Conservation (phyloP, 92 coral and sea anemone species). For the Palythoa heliodiscus region DNA sequence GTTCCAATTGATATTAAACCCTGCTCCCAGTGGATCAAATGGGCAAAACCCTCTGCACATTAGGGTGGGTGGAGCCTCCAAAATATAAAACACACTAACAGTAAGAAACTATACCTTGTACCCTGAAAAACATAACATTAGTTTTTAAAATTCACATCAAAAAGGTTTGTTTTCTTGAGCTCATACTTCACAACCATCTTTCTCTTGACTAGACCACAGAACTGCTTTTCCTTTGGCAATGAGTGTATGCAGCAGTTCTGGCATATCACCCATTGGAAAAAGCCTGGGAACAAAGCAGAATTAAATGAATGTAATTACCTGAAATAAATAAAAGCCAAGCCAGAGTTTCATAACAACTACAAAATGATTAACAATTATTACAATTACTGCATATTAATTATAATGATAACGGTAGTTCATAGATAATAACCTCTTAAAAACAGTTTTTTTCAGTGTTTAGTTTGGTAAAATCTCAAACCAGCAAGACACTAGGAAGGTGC, state of each 20-base stretch:
- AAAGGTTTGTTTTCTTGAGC: background rate
- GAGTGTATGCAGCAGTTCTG: constrained; percentile 86
- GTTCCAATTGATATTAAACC: constrained; percentile 96
- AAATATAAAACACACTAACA: background rate
- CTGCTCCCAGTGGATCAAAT: constrained; percentile 98
- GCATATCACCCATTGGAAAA: constrained; percentile 99
- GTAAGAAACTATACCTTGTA: background rate
- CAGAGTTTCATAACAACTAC: too few relatives aligned
- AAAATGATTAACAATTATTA: too few relatives aligned
- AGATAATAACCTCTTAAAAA: too few relatives aligned
- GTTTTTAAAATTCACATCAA: background rate
- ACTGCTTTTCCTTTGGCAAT: constrained; percentile 97
- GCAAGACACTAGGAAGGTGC: too few relatives aligned
- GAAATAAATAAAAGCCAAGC: too few relatives aligned
- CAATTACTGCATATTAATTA: too few relatives aligned
- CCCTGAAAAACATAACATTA: background rate
- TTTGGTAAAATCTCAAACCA: too few relatives aligned
- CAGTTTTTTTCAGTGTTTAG: too few relatives aligned
- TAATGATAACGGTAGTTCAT: too few relatives aligned
- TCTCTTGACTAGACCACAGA: constrained; percentile 98
- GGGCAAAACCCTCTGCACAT: constrained; percentile 98
- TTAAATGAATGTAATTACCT: background rate
- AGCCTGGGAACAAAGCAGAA: constrained; percentile 58
- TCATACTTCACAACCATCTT: constrained; percentile 86
- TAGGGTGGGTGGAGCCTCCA: constrained; percentile 96